Conservation (phyloP, 2,888 invertebrate genomes). For the Ophraella communa region DNA sequence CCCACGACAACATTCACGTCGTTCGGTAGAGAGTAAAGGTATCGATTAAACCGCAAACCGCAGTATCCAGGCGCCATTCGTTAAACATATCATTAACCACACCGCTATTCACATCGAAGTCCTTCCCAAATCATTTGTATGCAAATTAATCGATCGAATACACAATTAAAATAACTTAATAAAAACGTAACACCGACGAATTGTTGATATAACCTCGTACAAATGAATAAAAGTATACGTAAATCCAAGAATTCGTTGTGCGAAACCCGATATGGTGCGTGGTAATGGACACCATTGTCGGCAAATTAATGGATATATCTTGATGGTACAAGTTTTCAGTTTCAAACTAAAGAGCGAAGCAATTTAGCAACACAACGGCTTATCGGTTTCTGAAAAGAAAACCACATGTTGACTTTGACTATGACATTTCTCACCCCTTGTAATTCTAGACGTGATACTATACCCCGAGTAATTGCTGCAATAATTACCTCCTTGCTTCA, state of each 20-base stretch:
- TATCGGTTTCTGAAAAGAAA: too few relatives aligned
- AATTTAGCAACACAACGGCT: background rate
- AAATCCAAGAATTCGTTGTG: constrained; percentile 2
- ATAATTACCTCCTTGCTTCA: background rate
- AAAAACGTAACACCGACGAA: background rate
- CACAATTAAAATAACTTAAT: background rate
- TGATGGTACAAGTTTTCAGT: background rate
- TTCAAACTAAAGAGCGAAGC: background rate
- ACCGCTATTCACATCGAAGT: background rate
- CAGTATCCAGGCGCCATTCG: background rate
- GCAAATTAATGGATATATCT: constrained; percentile 6
- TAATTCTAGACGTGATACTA: background rate
- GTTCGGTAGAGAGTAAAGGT: background rate
- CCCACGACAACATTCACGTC: too few relatives aligned
- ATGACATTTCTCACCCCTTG: constrained; percentile 1
- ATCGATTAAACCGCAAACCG: background rate
- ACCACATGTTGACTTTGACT: constrained; percentile 22
- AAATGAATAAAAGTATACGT: background rate
- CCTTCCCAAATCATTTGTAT: background rate
- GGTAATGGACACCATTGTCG: constrained; percentile 6
- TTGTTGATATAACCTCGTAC: too few relatives aligned
- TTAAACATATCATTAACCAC: background rate
- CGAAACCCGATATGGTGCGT: constrained; percentile 4
- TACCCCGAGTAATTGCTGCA: background rate
- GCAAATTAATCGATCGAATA: background rate